Conservation (phyloP, 2,888 invertebrate species). For the Eudasyphora cyanicolor region DNA sequence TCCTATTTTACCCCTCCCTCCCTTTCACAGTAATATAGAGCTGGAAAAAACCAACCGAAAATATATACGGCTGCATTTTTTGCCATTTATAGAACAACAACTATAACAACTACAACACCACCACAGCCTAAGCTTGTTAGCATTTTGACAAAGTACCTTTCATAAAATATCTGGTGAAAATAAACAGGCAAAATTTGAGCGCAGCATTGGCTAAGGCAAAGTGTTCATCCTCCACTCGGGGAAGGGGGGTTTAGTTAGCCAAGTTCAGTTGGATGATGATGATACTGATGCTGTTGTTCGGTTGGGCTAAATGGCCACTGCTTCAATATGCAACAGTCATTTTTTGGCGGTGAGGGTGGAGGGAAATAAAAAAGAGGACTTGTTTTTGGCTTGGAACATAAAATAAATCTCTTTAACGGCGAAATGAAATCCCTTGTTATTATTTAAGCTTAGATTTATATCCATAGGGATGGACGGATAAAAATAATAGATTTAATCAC, state of each 20-base stretch:
- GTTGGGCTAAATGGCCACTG: neutral
- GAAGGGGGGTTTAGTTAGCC: neutral
- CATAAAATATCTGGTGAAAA: conserved; percentile 32
- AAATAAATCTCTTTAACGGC: neutral
- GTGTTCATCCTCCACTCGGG: neutral
- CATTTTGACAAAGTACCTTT: conserved; percentile 55
- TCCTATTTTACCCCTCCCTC: too few species aligned
- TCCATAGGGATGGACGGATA: neutral
- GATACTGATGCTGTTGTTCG: neutral
- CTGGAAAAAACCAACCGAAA: neutral
- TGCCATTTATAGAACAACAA: conserved; percentile 10
- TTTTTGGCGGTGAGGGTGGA: neutral
- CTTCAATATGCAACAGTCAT: neutral
- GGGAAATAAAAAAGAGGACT: neutral
- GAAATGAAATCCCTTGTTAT: conserved; percentile 15
- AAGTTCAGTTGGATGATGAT: conserved; percentile 20
- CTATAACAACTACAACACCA: too few species aligned
- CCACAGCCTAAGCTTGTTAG: conserved; percentile 59
- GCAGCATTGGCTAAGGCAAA: neutral
- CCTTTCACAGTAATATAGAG: too few species aligned
- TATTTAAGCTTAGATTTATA: conserved; percentile 44
- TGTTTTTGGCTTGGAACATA: neutral
- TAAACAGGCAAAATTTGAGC: conserved; percentile 14
- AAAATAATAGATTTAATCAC: too few species aligned
- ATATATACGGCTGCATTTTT: conserved; percentile 1